Conservation (phyloP, 2,113 vertebrate species). For the Archocentrus centrarchus region DNA sequence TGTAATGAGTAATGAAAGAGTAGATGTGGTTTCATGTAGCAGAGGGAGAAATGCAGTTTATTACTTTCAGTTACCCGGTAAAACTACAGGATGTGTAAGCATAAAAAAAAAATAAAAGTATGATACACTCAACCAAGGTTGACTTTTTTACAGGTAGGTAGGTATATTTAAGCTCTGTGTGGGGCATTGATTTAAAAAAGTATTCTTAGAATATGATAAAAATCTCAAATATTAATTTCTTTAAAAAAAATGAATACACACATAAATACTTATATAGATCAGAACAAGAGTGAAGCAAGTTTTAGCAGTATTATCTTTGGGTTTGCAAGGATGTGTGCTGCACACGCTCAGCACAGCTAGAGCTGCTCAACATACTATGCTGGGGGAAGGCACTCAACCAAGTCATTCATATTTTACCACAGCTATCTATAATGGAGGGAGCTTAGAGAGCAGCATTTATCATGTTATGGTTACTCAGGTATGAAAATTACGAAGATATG, state of each 20-base stretch:
- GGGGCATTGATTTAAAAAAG: not conserved
- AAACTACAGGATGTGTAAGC: not conserved
- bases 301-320: not conserved
- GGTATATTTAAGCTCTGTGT: not conserved
- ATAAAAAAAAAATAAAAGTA: not conserved
- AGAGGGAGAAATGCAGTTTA: not conserved
- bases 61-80: not conserved
- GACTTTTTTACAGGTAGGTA: not conserved
- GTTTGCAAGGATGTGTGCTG: too few species aligned
- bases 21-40: too few species aligned
- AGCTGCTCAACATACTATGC: not conserved
- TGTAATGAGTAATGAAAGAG: not conserved
- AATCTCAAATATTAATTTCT: slow-evolving; percentile 19
- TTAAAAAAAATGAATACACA: too few species aligned
- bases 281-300: not conserved
- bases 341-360: not conserved
- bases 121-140: not conserved
- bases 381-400: slow-evolving; percentile 4
- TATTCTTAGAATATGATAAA: slow-evolving; percentile 1
- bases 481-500: not conserved
- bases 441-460: slow-evolving; percentile 13
- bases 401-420: slow-evolving; percentile 7
- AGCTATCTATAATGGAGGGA: slow-evolving; percentile 37
- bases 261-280: not conserved
- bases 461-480: slow-evolving; percentile 15